phyloP scores from a whole-genome alignment of 1,140 invertebrate species.

The Zaprionus taronus region DNA sequence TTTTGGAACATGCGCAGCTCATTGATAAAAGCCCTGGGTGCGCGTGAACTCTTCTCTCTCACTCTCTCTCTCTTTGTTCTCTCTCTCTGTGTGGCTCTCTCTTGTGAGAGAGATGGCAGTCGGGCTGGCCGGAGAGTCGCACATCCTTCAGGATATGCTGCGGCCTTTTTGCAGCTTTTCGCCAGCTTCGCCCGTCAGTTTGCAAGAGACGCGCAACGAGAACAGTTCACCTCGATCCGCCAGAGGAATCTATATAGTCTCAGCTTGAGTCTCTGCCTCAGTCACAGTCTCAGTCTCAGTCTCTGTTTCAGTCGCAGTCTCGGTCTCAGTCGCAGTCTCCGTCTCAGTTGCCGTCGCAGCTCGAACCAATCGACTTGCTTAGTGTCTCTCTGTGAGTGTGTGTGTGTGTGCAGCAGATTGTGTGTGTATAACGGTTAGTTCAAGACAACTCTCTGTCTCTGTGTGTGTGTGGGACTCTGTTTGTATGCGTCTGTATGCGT shows the following conservation, averaged over 20 bases:
- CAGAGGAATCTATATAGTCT: conserved; percentile 33
- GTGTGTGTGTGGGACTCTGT: neutral
- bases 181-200: conserved; percentile 67
- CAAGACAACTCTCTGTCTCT: conserved; percentile 19
- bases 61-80: conserved; percentile 5
- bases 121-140: conserved; percentile 41
- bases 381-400: conserved; percentile 19
- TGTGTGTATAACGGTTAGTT: conserved; percentile 81
- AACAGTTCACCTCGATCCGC: conserved; percentile 61
- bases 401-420: conserved; percentile 36
- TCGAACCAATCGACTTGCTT: conserved; percentile 24
- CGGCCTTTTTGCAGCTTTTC: conserved; percentile 67
- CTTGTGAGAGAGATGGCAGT: conserved; percentile 20
- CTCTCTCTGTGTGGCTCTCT: neutral
- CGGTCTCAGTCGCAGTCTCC: conserved; percentile 6
- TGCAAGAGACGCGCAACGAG: conserved; percentile 68
- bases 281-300: conserved; percentile 30
- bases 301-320: conserved; percentile 9
- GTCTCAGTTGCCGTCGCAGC: conserved; percentile 17
- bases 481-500: neutral
- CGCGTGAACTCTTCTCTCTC: conserved; percentile 20
- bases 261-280: conserved; percentile 28
- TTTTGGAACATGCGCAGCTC: conserved; percentile 78
- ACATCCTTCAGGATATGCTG: conserved; percentile 72
- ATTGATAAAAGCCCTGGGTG: conserved; percentile 57